These are phyloP conservation scores for Eudiplozoon nipponicum DNA, from an alignment of 2,888 invertebrate species.

Conservation along the genomic window DNA sequence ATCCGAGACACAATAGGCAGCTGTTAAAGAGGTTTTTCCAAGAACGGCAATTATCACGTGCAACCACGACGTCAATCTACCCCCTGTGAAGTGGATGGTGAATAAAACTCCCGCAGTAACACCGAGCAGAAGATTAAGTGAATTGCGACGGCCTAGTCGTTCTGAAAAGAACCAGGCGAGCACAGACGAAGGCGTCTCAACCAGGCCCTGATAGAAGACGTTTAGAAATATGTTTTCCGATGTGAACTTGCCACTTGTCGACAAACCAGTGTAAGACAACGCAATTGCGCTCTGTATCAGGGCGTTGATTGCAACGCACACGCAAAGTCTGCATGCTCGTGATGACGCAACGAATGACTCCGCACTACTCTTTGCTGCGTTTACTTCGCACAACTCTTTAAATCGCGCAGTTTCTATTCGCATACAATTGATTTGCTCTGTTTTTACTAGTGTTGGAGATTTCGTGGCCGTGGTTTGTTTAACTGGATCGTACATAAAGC, in stretches of 20 bases:
- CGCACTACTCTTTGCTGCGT: no score
- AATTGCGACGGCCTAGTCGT: conserved; percentile 4
- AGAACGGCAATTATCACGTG: conserved; percentile 11
- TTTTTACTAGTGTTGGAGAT: no score
- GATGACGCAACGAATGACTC: no score
- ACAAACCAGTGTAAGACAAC: conserved; percentile 8
- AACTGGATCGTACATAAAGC: no score
- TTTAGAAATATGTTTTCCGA: conserved; percentile 11
- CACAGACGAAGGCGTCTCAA: conserved; percentile 6
- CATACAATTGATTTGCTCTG: no score
- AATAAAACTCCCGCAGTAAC: conserved; percentile 2
- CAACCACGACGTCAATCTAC: no score
- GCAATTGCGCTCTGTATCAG: conserved; percentile 4
- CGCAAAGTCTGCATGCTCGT: no score
- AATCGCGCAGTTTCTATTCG: no score
- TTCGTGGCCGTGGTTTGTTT: no score
- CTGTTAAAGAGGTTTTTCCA: conserved; percentile 8
- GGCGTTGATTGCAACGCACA: no score
- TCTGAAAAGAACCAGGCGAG: conserved; percentile 10
- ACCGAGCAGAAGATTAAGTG: neutral
- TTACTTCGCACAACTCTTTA: no score
- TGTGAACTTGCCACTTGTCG: neutral
- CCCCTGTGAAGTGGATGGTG: no score
- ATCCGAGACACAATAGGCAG: conserved; percentile 9
- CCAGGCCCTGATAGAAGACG: conserved; percentile 5